These are phyloP conservation scores for Heliconius aoede DNA, from an alignment of 2,888 invertebrate species.

Conservation along the genomic window DNA sequence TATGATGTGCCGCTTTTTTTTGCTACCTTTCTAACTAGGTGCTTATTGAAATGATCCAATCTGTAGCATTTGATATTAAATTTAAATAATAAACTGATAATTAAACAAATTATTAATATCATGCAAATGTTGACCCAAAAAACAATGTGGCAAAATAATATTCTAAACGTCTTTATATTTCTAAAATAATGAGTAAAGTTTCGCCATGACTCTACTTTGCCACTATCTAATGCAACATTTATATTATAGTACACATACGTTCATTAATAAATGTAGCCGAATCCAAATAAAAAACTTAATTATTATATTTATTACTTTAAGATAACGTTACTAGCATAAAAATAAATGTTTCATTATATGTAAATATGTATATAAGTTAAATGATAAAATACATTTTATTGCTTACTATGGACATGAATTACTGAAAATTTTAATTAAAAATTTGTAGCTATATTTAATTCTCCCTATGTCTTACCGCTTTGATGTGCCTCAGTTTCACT, in stretches of 20 bases:
- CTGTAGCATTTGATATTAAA: conserved; percentile 20
- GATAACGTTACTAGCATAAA: conserved; percentile 11
- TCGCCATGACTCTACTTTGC: conserved; percentile 83
- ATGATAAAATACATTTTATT: neutral
- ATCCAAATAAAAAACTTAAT: neutral
- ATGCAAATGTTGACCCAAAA: conserved; percentile 74
- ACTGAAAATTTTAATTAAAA: too few species aligned
- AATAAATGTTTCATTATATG: conserved; percentile 3
- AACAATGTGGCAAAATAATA: conserved; percentile 78
- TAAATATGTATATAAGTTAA: conserved; percentile 1
- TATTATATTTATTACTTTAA: conserved; percentile 5
- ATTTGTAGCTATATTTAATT: neutral
- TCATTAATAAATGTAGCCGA: neutral
- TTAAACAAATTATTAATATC: conserved; percentile 52
- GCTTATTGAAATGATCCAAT: conserved; percentile 40
- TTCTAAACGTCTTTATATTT: conserved; percentile 57
- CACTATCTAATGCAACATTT: conserved; percentile 69
- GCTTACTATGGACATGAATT: neutral
- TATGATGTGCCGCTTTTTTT: conserved; percentile 44
- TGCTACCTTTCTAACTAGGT: conserved; percentile 43
- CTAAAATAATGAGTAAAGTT: conserved; percentile 80
- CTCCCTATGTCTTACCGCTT: conserved; percentile 70
- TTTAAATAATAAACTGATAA: conserved; percentile 29
- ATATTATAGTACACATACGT: conserved; percentile 44
- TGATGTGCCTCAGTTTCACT: conserved; percentile 81